Evolutionary conservation across 2,113 vertebrate species (phyloP).

Genomic region (Gambusia affinis): DNA sequence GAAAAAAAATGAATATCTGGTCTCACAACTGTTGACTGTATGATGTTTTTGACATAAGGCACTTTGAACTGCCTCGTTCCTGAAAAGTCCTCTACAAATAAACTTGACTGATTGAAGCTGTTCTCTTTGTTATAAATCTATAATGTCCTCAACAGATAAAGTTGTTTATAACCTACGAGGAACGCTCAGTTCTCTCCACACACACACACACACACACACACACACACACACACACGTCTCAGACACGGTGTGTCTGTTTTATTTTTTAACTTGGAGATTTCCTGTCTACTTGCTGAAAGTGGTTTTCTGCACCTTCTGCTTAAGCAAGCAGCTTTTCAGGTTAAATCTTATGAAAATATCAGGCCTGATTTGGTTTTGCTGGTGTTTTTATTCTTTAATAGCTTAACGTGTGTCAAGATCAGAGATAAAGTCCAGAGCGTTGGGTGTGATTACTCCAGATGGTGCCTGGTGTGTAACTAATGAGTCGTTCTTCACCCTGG

Average conservation of each 20-base stretch:
- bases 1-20: too few species aligned
- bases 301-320: background rate
- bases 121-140: constrained; percentile 45
- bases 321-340: background rate
- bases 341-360: background rate
- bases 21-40: too few species aligned
- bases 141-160: constrained; percentile 36
- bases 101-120: background rate
- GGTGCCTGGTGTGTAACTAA: constrained; percentile 64
- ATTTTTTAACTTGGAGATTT: background rate
- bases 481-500: constrained; percentile 65
- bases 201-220: constrained; percentile 16
- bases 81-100: too few species aligned
- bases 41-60: too few species aligned
- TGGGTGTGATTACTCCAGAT: constrained; percentile 59
- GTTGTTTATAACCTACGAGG: constrained; percentile 40
- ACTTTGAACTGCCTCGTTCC: too few species aligned
- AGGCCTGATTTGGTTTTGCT: background rate
- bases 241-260: background rate
- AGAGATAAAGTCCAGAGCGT: constrained; percentile 41
- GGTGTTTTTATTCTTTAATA: background rate
- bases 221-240: constrained; percentile 27
- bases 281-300: background rate
- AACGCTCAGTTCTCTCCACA: background rate
- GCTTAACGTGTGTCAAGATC: constrained; percentile 7